Evolutionary conservation across 2,113 vertebrate species (phyloP).

Genomic region (Peromyscus maniculatus): DNA sequence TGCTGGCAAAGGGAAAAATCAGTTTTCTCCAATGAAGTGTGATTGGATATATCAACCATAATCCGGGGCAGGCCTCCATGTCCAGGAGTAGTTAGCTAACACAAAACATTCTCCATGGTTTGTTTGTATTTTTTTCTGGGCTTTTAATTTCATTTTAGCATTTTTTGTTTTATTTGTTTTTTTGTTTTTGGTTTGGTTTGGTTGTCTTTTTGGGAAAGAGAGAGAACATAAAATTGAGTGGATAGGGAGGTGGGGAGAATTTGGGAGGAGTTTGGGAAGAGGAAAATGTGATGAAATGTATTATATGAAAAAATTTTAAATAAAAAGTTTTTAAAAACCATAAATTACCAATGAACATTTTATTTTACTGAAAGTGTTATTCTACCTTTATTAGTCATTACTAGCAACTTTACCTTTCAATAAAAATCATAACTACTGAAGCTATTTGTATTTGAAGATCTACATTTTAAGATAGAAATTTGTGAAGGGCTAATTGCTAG

Average conservation of each 20-base stretch:
- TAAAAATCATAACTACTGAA: not conserved
- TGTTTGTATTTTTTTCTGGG: not conserved
- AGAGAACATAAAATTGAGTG: not conserved
- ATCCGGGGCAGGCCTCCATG: not conserved
- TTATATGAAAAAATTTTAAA: not conserved
- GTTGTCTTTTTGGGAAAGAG: not conserved
- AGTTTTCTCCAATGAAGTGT: not conserved
- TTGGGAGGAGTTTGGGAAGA: not conserved
- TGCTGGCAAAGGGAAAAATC: not conserved
- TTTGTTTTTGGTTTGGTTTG: not conserved
- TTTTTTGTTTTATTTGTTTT: not conserved
- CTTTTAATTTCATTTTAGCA: not conserved
- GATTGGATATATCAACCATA: not conserved
- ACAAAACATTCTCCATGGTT: not conserved
- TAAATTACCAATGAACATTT: constrained; percentile 16
- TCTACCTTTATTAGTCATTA: not conserved
- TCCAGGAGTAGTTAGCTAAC: not conserved
- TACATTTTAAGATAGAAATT: not conserved
- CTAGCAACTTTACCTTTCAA: constrained; percentile 15
- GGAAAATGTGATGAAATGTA: not conserved
- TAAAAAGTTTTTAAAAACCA: constrained; percentile 7
- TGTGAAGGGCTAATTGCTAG: not conserved
- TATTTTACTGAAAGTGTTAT: constrained; percentile 16
- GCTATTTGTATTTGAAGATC: not conserved
- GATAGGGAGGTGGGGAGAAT: not conserved